Percentiles rank a stretch among this genome's conserved stretches.
Conservation (phyloP, 2,888 invertebrate species). For the Subacronicta megacephala region DNA sequence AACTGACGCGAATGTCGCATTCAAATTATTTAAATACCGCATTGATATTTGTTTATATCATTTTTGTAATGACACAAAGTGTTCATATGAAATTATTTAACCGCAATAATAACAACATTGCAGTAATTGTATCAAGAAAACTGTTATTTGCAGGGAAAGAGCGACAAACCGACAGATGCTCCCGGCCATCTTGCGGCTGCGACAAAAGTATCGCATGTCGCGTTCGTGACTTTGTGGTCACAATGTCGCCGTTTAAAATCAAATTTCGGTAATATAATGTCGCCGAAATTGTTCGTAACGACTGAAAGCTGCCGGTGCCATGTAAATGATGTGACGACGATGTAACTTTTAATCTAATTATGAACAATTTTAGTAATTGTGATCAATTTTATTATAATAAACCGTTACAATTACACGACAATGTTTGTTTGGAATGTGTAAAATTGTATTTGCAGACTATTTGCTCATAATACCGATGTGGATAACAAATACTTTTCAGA, state of each 20-base stretch:
- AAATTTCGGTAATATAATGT: constrained; percentile 79
- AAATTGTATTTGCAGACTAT: constrained; percentile 1
- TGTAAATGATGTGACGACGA: constrained; percentile 68
- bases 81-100: constrained; percentile 72
- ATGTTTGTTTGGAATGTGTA: constrained; percentile 19
- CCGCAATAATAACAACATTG: constrained; percentile 81
- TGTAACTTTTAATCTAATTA: constrained; percentile 61
- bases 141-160: constrained; percentile 82
- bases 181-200: constrained; percentile 84
- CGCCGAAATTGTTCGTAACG: constrained; percentile 72
- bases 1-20: too few species aligned
- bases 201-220: constrained; percentile 75
- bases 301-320: constrained; percentile 68
- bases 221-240: constrained; percentile 84
- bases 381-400: constrained; percentile 50
- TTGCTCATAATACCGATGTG: constrained; percentile 30
- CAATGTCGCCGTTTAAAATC: constrained; percentile 85
- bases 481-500: constrained; percentile 61
- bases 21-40: too few species aligned
- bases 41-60: constrained; percentile 22
- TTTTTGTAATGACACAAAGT: constrained; percentile 67
- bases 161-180: constrained; percentile 89
- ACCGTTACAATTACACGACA: constrained; percentile 22
- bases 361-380: constrained; percentile 46
- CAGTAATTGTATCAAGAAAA: constrained; percentile 83